These are phyloP conservation scores for Chloromyia formosa DNA, from an alignment of 2,888 invertebrate species.

Conservation along the genomic window DNA sequence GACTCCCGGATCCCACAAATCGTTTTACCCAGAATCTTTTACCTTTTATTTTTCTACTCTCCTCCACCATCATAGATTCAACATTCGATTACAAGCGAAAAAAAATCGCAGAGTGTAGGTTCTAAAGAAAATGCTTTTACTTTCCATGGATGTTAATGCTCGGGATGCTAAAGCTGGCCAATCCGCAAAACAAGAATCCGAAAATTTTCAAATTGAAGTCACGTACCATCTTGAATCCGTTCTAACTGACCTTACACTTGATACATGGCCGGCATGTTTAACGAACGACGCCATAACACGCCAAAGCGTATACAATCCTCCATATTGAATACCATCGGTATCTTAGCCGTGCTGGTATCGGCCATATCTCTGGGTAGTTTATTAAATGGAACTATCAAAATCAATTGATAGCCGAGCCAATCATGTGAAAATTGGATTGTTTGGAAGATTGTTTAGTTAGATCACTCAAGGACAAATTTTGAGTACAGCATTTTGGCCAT, in stretches of 20 bases:
- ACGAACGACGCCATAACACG: neutral
- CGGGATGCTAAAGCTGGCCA: neutral
- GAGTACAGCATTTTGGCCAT: neutral
- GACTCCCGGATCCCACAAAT: slow-evolving; percentile 2
- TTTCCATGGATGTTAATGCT: slow-evolving; percentile 14
- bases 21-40: neutral
- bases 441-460: slow-evolving; percentile 20
- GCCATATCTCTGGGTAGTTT: neutral
- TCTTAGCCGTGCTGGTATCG: neutral
- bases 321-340: slow-evolving; percentile 10
- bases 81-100: neutral
- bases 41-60: slow-evolving; percentile 13
- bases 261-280: slow-evolving; percentile 36
- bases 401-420: slow-evolving; percentile 29
- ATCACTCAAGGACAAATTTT: slow-evolving; percentile 22
- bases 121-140: slow-evolving; percentile 36
- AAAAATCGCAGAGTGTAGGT: neutral
- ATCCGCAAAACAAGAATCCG: neutral
- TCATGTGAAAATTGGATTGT: slow-evolving; percentile 36
- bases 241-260: slow-evolving; percentile 44
- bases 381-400: slow-evolving; percentile 27
- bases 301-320: neutral
- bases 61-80: no score
- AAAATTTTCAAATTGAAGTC: slow-evolving; percentile 33
- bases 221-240: slow-evolving; percentile 31